Conservation (phyloP, 1,140 invertebrate species). For the Drosophila orena region DNA sequence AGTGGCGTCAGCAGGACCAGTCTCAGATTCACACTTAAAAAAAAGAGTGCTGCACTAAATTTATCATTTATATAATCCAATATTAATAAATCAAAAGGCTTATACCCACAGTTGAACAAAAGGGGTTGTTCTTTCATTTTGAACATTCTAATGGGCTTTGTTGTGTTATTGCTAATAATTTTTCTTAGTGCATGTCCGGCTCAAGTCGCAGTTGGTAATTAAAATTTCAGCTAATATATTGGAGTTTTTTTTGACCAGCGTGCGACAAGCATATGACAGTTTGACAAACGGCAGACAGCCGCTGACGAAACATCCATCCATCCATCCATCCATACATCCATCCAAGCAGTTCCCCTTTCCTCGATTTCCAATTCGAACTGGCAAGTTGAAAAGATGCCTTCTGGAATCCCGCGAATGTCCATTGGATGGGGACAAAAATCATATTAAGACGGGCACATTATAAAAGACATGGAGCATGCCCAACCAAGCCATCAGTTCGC, state of each 20-base stretch:
- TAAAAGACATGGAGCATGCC: constrained; percentile 61
- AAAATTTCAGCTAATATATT: constrained; percentile 84
- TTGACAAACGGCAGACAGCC: constrained; percentile 73
- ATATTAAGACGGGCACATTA: constrained; percentile 81
- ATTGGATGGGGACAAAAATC: constrained; percentile 73
- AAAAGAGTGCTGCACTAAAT: not conserved
- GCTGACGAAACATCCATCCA: constrained; percentile 42
- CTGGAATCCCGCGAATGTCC: constrained; percentile 74
- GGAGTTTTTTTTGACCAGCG: constrained; percentile 42
- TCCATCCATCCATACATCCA: no score
- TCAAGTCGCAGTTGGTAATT: constrained; percentile 55
- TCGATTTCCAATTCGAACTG: not conserved
- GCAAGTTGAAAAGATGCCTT: constrained; percentile 62
- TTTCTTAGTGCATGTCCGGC: not conserved
- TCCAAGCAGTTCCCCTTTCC: not conserved
- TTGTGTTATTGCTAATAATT: not conserved
- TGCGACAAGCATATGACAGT: constrained; percentile 82
- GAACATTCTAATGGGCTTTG: not conserved
- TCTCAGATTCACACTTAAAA: constrained; percentile 7
- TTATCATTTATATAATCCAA: no score
- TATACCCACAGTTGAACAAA: no score
- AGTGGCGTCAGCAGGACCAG: constrained; percentile 48
- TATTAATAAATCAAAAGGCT: no score
- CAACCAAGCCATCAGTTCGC: constrained; percentile 31
- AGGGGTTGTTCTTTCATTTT: no score